Base-by-base conservation (phyloP, 2,888 invertebrate genomes). In the Caenorhabditis sulstoni region DNA sequence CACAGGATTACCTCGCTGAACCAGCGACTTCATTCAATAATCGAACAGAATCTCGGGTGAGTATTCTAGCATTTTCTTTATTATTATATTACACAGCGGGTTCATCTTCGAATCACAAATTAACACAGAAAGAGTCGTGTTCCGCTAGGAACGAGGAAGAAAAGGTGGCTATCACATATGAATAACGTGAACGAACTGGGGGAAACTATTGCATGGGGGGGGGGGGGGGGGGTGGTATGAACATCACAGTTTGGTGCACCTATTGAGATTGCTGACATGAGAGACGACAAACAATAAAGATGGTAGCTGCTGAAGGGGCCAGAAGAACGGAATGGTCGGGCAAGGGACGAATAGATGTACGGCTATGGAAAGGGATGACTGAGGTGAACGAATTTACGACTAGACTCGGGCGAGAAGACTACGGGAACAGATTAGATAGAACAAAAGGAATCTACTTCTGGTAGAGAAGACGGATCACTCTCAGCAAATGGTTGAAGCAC, bases 381-480 rank as follows among this genome's bases (percentile, higher is more conserved):
- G 74, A 74, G 74, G 74, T 74, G 66, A 65, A 61, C 62, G 73
- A 64, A 29, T 39, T 20, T 50, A 73, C 73, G 73, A 73, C 73
- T 73, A 73, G 73, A 71, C 47, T 71, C 71, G 23, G 55, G 23
- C 11, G 29, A 45, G 37, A 53, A 70, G 29, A n/a, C n/a, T n/a
- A n/a, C n/a, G n/a, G n/a, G n/a, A n/a, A n/a, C n/a, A n/a, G n/a
- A n/a, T n/a, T n/a, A n/a, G n/a, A n/a, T n/a, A n/a, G n/a, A 45
- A 18, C 20, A 22, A 14, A 41, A 45, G 55, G 39, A 41, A 29
- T 39, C 52, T 23, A 79, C 23, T 79, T 79, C 16, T 70, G 73
- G 44, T 84, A 84, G n/a, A 84, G 70, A 7, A 81, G 61, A 14
- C 84, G 79, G 44, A 84, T 82, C 14, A 76, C 77, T 53, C 71